Evolutionary conservation across 2,888 invertebrate genomes (phyloP).

Genomic region (Ceratothoa steindachneri): DNA sequence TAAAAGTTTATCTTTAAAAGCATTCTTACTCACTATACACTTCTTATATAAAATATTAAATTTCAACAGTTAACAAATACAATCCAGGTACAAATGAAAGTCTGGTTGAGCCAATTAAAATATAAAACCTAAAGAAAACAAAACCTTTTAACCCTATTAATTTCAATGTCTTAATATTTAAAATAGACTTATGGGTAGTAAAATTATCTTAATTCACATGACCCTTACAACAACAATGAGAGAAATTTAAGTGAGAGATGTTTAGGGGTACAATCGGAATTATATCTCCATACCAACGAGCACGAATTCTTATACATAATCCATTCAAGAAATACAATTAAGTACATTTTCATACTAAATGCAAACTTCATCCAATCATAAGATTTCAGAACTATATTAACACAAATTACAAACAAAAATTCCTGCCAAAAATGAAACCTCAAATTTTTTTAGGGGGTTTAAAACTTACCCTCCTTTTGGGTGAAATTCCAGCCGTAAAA

Average conservation of each 20-base stretch:
- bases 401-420: no score
- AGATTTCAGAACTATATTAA: no score
- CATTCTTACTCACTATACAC: neutral
- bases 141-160: neutral
- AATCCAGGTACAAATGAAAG: conserved; percentile 5
- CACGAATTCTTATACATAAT: no score
- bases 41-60: conserved; percentile 1
- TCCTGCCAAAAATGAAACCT: no score
- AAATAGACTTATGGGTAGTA: neutral
- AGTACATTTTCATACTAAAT: no score
- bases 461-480: no score
- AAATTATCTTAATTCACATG: neutral
- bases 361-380: no score
- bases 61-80: conserved; percentile 8
- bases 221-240: neutral
- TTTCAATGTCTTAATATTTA: neutral
- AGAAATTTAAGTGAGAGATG: neutral
- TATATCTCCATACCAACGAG: no score
- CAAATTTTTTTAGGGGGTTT: no score
- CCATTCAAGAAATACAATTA: no score
- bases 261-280: no score
- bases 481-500: no score
- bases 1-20: neutral
- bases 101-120: conserved; percentile 1
- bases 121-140: neutral